phyloP scores from a whole-genome alignment of 2,888 invertebrate species.

The Malthinus seriepunctatus region DNA sequence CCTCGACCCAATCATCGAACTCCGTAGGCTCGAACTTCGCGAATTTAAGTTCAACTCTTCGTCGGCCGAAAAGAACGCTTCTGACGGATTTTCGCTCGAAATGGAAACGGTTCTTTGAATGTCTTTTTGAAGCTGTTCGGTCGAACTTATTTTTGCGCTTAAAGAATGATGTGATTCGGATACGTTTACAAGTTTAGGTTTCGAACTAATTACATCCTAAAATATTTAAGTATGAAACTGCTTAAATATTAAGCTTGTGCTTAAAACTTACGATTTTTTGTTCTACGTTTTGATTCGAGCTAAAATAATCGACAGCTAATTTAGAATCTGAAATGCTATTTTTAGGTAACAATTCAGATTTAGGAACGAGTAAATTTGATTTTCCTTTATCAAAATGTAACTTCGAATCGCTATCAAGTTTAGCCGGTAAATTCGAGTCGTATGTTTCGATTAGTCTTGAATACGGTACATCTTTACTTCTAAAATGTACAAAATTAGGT shows the following conservation, averaged over 20 bases:
- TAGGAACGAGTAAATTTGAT: slow-evolving; percentile 52
- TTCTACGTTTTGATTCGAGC: slow-evolving; percentile 46
- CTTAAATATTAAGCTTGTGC: not conserved
- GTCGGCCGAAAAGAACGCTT: slow-evolving; percentile 92
- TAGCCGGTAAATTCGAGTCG: slow-evolving; percentile 54
- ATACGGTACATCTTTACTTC: slow-evolving; percentile 73
- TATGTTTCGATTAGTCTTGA: slow-evolving; percentile 75
- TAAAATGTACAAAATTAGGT: slow-evolving; percentile 24
- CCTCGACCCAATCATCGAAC: slow-evolving; percentile 67
- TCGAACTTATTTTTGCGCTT: slow-evolving; percentile 62
- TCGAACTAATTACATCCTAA: slow-evolving; percentile 36
- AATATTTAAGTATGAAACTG: not conserved
- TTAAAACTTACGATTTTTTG: not conserved
- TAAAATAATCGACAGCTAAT: slow-evolving; percentile 76
- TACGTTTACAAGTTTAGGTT: slow-evolving; percentile 59
- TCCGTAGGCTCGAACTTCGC: slow-evolving; percentile 68
- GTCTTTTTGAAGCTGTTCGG: slow-evolving; percentile 63
- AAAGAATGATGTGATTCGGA: slow-evolving; percentile 73
- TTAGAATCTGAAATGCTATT: slow-evolving; percentile 87
- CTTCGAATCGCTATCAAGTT: slow-evolving; percentile 74
- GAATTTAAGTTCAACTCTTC: slow-evolving; percentile 76
- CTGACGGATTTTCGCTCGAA: slow-evolving; percentile 88
- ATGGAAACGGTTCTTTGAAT: slow-evolving; percentile 84
- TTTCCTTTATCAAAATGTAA: slow-evolving; percentile 60
- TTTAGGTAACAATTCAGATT: slow-evolving; percentile 64